phyloP scores from a whole-genome alignment of 2,113 vertebrate genomes.

The Carassius carassius region DNA sequence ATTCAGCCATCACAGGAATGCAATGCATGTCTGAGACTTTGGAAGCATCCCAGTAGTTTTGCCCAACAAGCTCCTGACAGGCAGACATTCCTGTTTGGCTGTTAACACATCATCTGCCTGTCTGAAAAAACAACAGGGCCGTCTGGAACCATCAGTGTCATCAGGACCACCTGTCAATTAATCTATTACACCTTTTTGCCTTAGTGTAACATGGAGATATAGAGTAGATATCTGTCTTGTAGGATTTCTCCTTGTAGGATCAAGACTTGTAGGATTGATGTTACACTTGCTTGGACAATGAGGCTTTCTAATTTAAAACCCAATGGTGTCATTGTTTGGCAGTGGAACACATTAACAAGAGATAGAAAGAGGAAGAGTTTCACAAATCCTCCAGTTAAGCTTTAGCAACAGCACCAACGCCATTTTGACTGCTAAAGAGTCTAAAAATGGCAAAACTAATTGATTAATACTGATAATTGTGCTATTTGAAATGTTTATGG shows the following conservation, averaged over 20 bases:
- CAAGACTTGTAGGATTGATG: neutral
- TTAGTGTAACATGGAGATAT: neutral
- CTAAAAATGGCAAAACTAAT: neutral
- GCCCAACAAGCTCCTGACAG: neutral
- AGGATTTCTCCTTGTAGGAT: neutral
- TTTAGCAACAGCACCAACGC: neutral
- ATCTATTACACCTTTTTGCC: neutral
- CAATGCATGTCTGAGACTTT: neutral
- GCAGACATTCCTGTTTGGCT: constrained; percentile 2
- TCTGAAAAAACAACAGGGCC: constrained; percentile 27
- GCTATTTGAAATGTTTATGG: neutral
- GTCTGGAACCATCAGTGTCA: constrained; percentile 1
- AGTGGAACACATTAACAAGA: neutral
- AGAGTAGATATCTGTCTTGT: neutral
- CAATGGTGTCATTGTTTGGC: neutral
- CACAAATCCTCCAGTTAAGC: neutral
- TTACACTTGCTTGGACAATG: neutral
- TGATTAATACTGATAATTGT: neutral
- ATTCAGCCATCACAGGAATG: constrained; percentile 13
- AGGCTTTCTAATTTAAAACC: neutral
- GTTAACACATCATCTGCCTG: constrained; percentile 9
- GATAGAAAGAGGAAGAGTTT: neutral
- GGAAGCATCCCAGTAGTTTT: constrained; percentile 9
- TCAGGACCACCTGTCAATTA: constrained; percentile 13
- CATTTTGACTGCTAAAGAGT: neutral